Evolutionary conservation across 1,140 invertebrate species (phyloP).

Genomic region (Luehdorfia chinensis): DNA sequence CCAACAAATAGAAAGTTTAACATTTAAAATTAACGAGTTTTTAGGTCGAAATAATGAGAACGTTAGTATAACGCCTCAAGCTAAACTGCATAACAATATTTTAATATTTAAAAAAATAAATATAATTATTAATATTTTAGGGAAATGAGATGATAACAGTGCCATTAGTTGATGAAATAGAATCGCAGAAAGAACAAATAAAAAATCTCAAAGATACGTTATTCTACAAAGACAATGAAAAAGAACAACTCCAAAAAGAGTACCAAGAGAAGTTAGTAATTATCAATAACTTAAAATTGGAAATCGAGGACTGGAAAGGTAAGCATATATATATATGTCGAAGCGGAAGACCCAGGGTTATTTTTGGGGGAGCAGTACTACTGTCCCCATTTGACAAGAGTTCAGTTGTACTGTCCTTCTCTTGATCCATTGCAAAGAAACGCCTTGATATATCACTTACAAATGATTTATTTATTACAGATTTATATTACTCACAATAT

Average conservation of each 20-base stretch:
- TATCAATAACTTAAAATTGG: slow-evolving; percentile 47
- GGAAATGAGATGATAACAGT: slow-evolving; percentile 32
- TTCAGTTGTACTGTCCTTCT: too few species aligned
- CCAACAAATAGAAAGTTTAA: slow-evolving; percentile 63
- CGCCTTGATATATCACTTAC: too few species aligned
- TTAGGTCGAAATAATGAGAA: slow-evolving; percentile 42
- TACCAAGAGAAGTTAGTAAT: slow-evolving; percentile 49
- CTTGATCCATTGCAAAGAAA: too few species aligned
- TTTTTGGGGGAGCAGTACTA: not conserved
- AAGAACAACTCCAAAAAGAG: slow-evolving; percentile 44
- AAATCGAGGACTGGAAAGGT: slow-evolving; percentile 61
- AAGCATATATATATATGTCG: slow-evolving; percentile 13
- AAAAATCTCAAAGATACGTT: slow-evolving; percentile 49
- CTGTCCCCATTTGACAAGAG: not conserved
- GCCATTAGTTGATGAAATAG: slow-evolving; percentile 47
- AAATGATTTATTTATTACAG: too few species aligned
- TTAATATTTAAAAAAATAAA: not conserved
- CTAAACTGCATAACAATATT: not conserved
- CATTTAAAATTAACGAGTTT: slow-evolving; percentile 49
- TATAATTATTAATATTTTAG: slow-evolving; percentile 7
- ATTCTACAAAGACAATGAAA: slow-evolving; percentile 55
- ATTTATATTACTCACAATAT: too few species aligned
- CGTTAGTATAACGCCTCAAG: slow-evolving; percentile 24
- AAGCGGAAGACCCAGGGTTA: too few species aligned
- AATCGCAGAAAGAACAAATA: slow-evolving; percentile 53